These are phyloP conservation scores for Tetraodon nigroviridis DNA, from an alignment of 2,113 vertebrate species.

Conservation along the genomic window DNA sequence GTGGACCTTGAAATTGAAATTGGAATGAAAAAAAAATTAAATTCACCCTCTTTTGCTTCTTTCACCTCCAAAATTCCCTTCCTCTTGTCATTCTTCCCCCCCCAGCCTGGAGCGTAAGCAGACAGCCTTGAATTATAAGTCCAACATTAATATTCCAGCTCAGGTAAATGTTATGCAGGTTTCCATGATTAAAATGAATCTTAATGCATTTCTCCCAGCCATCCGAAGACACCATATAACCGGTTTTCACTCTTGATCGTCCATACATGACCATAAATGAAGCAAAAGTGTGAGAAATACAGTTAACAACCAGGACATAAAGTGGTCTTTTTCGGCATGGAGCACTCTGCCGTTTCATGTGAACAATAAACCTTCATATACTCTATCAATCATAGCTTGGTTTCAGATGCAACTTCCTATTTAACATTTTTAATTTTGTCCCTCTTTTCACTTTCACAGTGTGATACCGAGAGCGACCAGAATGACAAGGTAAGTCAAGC, in stretches of 20 bases:
- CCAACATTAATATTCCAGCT: constrained; percentile 27
- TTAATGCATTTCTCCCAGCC: too few relatives aligned
- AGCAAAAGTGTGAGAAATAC: too few relatives aligned
- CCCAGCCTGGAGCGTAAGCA: constrained; percentile 37
- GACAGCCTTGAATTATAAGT: constrained; percentile 39
- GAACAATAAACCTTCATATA: too few relatives aligned
- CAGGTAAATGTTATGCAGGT: not conserved
- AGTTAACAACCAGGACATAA: constrained; percentile 11
- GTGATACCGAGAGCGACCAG: constrained; percentile 93
- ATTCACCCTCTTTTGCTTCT: constrained; percentile 61
- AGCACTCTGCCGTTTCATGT: too few relatives aligned
- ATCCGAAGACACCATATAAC: too few relatives aligned
- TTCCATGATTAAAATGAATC: too few relatives aligned
- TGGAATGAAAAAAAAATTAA: constrained; percentile 76
- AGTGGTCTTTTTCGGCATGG: too few relatives aligned
- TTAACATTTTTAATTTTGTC: constrained; percentile 16
- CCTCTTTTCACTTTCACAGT: constrained; percentile 70
- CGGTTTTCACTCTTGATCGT: constrained; percentile 19
- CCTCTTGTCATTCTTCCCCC: constrained; percentile 38
- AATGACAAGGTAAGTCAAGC: constrained; percentile 89
- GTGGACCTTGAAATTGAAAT: constrained; percentile 99
- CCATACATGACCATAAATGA: too few relatives aligned
- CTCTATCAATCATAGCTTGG: not conserved
- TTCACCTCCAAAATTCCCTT: constrained; percentile 46
- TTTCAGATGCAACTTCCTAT: not conserved